A percentile compares a stretch with the other conserved stretches of the same genome.
Evolutionary conservation across 2,888 invertebrate genomes (phyloP).

Genomic region (Polydesmus complanatus): DNA sequence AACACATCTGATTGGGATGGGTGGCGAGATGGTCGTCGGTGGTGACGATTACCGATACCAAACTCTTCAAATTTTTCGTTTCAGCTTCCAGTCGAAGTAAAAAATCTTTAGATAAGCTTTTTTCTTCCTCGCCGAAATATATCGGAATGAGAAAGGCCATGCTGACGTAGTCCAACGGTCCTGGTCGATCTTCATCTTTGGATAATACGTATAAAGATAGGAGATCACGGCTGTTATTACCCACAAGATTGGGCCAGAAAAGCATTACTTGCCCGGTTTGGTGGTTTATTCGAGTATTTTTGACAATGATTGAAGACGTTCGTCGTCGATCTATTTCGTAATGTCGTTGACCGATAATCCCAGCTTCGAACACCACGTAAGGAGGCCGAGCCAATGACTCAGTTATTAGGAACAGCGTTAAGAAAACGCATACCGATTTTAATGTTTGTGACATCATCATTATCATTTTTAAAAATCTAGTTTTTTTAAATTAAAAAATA

Average conservation of each 20-base stretch:
- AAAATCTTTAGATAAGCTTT: neutral
- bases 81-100: neutral
- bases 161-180: slow-evolving; percentile 1
- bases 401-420: neutral
- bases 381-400: neutral
- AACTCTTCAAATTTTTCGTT: neutral
- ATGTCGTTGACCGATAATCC: slow-evolving; percentile 59
- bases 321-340: slow-evolving; percentile 67
- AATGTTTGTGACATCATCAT: too few species aligned
- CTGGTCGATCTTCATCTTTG: neutral
- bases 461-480: too few species aligned
- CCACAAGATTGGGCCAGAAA: too few species aligned
- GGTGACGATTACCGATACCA: neutral
- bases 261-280: neutral
- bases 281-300: neutral
- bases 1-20: neutral
- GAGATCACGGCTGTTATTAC: neutral
- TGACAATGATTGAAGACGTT: slow-evolving; percentile 10
- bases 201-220: slow-evolving; percentile 7
- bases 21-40: neutral
- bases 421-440: too few species aligned
- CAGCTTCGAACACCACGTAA: slow-evolving; percentile 30
- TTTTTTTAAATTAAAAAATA: too few species aligned
- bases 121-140: neutral
- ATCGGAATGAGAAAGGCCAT: slow-evolving; percentile 9